These are phyloP conservation scores for Diabrotica virgifera DNA, from an alignment of 1,140 invertebrate genomes.

Conservation along the genomic window DNA sequence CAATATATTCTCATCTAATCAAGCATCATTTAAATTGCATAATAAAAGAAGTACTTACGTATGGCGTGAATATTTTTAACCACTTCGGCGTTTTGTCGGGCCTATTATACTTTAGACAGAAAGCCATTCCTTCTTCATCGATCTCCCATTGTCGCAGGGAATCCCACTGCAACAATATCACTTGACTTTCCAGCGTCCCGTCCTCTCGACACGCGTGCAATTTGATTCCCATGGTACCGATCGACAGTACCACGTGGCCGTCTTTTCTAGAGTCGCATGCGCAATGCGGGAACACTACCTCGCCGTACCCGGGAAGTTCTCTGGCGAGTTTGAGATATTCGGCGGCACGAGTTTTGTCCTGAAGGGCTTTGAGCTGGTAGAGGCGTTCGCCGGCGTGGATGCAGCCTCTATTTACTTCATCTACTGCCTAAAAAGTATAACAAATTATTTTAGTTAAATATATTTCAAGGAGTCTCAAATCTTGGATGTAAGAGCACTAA, in stretches of 20 bases:
- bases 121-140: constrained; percentile 87
- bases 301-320: constrained; percentile 85
- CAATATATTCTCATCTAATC: too few species aligned
- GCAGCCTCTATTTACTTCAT: constrained; percentile 92
- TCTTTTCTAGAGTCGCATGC: constrained; percentile 90
- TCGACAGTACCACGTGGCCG: constrained; percentile 81
- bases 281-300: constrained; percentile 92
- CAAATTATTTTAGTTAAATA: too few species aligned
- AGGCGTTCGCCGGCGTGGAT: constrained; percentile 85
- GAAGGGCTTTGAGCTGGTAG: constrained; percentile 92
- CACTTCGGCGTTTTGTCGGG: constrained; percentile 78
- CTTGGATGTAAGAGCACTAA: too few species aligned
- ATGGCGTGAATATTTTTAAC: constrained; percentile 88
- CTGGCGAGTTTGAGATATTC: constrained; percentile 88
- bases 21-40: too few species aligned
- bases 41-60: constrained; percentile 65
- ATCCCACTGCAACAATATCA: constrained; percentile 82
- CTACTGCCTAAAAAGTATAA: constrained; percentile 71
- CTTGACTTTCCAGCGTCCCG: constrained; percentile 75
- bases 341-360: constrained; percentile 80
- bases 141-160: constrained; percentile 80
- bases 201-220: constrained; percentile 86
- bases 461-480: too few species aligned
- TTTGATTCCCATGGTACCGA: constrained; percentile 71
- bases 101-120: constrained; percentile 83